phyloP scores from a whole-genome alignment of 2,113 vertebrate genomes.

The Axis porcinus region DNA sequence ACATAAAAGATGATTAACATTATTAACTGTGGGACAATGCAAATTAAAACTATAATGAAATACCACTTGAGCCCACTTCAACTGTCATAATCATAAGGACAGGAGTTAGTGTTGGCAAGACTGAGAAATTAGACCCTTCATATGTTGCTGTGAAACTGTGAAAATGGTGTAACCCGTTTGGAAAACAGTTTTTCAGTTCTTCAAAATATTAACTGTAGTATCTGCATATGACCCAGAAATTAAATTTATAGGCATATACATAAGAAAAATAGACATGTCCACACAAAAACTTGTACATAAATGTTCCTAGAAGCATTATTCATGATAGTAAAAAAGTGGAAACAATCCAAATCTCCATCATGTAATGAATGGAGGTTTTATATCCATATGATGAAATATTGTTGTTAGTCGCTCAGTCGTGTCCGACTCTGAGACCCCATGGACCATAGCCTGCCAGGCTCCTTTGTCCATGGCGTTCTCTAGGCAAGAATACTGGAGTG shows the following conservation, averaged over 20 bases:
- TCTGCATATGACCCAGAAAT: background rate
- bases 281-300: background rate
- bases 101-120: background rate
- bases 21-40: background rate
- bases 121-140: background rate
- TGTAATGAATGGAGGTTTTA: background rate
- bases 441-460: background rate
- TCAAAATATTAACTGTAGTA: background rate
- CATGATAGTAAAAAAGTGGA: background rate
- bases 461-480: background rate
- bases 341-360: background rate
- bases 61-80: background rate
- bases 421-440: background rate
- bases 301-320: background rate
- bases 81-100: background rate
- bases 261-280: background rate
- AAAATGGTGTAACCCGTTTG: background rate
- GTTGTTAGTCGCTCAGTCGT: fast-evolving
- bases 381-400: background rate
- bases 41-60: background rate
- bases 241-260: background rate
- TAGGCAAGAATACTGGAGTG: background rate
- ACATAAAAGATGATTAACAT: background rate
- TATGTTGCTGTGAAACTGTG: background rate
- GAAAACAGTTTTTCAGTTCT: background rate